These are phyloP conservation scores for Microcaecilia unicolor DNA, from an alignment of 2,797 vertebrate species.

Conservation along the genomic window DNA sequence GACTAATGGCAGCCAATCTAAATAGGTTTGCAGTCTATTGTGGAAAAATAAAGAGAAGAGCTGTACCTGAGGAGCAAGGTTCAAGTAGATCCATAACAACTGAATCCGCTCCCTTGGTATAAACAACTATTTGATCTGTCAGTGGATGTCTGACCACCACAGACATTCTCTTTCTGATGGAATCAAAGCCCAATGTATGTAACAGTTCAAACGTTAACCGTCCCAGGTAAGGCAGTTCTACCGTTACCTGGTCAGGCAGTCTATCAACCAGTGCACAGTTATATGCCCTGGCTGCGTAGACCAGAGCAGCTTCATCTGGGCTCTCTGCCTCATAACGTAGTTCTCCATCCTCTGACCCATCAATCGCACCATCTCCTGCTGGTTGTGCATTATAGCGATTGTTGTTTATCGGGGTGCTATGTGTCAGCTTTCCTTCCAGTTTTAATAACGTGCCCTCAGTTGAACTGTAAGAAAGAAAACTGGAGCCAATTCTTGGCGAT, in stretches of 20 bases:
- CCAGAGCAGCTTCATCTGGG: conserved; percentile 89
- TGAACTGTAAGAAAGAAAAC: conserved; percentile 62
- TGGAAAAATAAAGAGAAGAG: no score
- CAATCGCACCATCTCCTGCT: conserved; percentile 20
- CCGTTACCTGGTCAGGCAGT: conserved; percentile 81
- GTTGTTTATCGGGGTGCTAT: conserved; percentile 31
- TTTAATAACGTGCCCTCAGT: conserved; percentile 67
- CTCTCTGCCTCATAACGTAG: conserved; percentile 90
- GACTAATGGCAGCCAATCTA: no score
- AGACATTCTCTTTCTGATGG: conserved; percentile 89
- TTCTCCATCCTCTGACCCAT: conserved; percentile 53
- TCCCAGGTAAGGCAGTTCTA: conserved; percentile 88
- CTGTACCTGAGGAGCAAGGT: conserved; percentile 72
- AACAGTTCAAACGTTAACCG: conserved; percentile 85
- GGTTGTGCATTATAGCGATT: conserved; percentile 46
- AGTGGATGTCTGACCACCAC: conserved; percentile 90
- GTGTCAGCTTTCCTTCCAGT: conserved; percentile 61
- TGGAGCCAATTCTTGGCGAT: conserved; percentile 56
- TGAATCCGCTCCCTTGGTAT: conserved; percentile 94
- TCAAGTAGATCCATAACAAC: conserved; percentile 88
- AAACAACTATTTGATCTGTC: conserved; percentile 86
- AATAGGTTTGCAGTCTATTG: no score
- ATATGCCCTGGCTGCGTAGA: conserved; percentile 88
- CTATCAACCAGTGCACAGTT: conserved; percentile 81
- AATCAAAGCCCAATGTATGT: conserved; percentile 90